Percentiles rank a stretch among this genome's conserved stretches.
Evolutionary conservation across 2,888 invertebrate genomes (phyloP).

Genomic region (Lottia gigantea): DNA sequence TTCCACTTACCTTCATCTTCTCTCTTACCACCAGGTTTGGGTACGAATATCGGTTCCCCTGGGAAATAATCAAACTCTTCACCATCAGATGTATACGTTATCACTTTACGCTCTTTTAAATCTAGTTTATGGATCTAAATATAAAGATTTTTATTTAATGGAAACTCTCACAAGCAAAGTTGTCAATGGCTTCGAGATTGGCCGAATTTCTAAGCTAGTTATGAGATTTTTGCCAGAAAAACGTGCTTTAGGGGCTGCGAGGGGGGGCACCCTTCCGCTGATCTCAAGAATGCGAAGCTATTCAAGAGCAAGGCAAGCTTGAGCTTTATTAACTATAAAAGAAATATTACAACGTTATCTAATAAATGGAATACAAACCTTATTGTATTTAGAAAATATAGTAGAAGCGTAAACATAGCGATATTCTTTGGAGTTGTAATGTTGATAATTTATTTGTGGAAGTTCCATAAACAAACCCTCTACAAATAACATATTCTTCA

Average conservation of each 20-base stretch:
- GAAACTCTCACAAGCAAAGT: not conserved
- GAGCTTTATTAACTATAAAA: too few species aligned
- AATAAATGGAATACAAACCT: too few species aligned
- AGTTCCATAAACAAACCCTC: slow-evolving; percentile 74
- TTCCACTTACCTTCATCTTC: slow-evolving; percentile 70
- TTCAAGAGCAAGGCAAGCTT: too few species aligned
- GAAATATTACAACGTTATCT: too few species aligned
- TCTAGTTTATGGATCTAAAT: not conserved
- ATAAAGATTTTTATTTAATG: not conserved
- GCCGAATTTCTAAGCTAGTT: too few species aligned
- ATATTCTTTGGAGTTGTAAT: slow-evolving; percentile 76
- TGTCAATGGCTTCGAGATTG: too few species aligned
- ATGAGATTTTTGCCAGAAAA: too few species aligned
- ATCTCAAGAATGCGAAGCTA: too few species aligned
- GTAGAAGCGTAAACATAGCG: slow-evolving; percentile 80
- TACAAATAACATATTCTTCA: not conserved
- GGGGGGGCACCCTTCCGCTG: too few species aligned
- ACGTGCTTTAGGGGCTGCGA: too few species aligned
- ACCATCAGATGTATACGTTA: slow-evolving; percentile 33
- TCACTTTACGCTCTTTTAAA: not conserved
- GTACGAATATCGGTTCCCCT: slow-evolving; percentile 71
- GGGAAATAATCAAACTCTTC: slow-evolving; percentile 58
- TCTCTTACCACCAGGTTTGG: slow-evolving; percentile 64
- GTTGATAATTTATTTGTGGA: slow-evolving; percentile 82
- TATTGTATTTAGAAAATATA: not conserved